Conservation (phyloP, 2,797 vertebrate species). For the Lacerta viridis region DNA sequence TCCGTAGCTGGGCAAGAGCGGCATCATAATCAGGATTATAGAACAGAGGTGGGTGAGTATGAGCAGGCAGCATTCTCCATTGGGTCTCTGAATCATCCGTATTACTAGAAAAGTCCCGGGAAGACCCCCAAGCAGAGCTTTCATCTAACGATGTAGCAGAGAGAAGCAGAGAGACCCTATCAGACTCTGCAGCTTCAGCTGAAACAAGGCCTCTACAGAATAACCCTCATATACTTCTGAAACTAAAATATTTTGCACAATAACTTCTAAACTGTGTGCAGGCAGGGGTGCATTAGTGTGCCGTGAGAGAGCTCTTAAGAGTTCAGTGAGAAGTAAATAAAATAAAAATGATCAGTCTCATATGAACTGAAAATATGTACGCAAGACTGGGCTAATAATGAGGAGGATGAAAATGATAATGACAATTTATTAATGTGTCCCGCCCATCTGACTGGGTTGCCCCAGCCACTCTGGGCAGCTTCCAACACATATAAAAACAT, state of each 20-base stretch:
- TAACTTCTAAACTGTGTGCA: not conserved
- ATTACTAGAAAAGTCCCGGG: too few relatives aligned
- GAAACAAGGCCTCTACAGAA: not conserved
- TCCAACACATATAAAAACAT: too few relatives aligned
- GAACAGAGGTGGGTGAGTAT: not conserved
- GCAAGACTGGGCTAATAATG: not conserved
- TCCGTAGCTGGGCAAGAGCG: not conserved
- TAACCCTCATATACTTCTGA: not conserved
- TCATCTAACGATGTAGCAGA: not conserved
- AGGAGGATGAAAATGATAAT: too few relatives aligned
- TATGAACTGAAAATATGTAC: not conserved
- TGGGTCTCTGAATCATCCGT: not conserved
- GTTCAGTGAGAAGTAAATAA: not conserved
- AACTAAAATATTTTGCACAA: not conserved
- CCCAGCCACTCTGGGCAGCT: too few relatives aligned
- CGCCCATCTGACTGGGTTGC: too few relatives aligned
- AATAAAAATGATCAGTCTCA: not conserved
- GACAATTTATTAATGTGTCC: too few relatives aligned
- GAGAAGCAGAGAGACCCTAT: not conserved
- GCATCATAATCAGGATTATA: slow-evolving; percentile 5
- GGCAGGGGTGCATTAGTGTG: too few relatives aligned
- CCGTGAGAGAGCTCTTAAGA: too few relatives aligned
- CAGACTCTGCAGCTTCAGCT: not conserved
- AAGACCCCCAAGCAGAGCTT: not conserved
- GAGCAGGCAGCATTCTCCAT: not conserved